Evolutionary conservation across 2,113 vertebrate species (phyloP), one percentile per base, ranked within the genome.

Genomic region (Osmerus mordax): DNA sequence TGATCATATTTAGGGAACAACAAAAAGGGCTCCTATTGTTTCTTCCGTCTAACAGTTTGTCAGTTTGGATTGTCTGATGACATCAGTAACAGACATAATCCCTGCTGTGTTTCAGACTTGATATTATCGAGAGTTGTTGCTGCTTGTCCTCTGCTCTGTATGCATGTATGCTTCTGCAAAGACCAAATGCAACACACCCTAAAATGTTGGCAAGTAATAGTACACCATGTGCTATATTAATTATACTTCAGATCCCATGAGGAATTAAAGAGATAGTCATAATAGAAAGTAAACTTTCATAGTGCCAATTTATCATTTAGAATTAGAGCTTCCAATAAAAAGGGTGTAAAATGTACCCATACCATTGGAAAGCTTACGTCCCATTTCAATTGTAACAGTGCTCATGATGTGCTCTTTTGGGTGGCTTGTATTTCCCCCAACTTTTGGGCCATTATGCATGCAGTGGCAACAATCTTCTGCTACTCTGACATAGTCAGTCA

Each of bases 1-100:
- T 36, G 4, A 36, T 36, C 32, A 36, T 36, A 36, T 36, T 36
- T 36, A 36, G 4, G 32, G 4, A 6, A 36, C 32, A 36, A 36
- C 4, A 36, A 36, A 36, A 36, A 36, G 32, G 7, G 32, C 4
- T 36, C 32, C 32, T 36, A 36, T 36, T 36, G 7, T 6, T 6
- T 36, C 73, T 15, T 74, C 62, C 73, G 65, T 69, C 16, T 56
- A 51, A 36, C 82, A 97, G 96, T 97, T 98, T 3, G 94, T 97
- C 78, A 95, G 94, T 69, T 84, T 98, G 77, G 95, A 98, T 87
- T 95, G 94, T 82, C 83, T 97, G 91, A 94, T 95, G 87, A 96
- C 95, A 0, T 93, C 94, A 6, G 86, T 93, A 60, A 86, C 94
- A 1, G 96, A 97, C 88, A 89, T 94, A 91, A 96, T 92, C 77